Evolutionary conservation across 1,140 invertebrate species (phyloP).

Genomic region (Melanaphis sacchari): DNA sequence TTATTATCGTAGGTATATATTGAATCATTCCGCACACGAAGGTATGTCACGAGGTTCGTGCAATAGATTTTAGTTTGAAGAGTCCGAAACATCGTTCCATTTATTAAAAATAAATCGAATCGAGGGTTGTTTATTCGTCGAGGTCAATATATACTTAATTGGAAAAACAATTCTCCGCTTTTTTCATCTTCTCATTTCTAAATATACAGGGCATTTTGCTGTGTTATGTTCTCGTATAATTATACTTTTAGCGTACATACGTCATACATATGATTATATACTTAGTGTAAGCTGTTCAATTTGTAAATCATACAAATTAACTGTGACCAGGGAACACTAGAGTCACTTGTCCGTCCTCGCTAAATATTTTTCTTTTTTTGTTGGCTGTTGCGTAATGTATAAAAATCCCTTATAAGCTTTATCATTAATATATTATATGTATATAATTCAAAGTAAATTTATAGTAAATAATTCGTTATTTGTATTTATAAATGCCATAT

Average conservation of each 20-base stretch:
- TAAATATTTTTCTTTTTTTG: too few species aligned
- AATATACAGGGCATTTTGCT: background rate
- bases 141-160: background rate
- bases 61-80: conserved; percentile 29
- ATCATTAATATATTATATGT: too few species aligned
- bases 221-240: background rate
- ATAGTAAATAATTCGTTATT: too few species aligned
- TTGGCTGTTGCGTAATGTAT: too few species aligned
- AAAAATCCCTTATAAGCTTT: too few species aligned
- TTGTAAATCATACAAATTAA: background rate
- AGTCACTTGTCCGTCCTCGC: too few species aligned
- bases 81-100: background rate
- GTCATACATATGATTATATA: background rate
- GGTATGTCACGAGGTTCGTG: background rate
- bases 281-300: background rate
- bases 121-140: background rate
- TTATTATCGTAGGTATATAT: background rate
- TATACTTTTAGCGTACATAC: background rate
- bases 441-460: too few species aligned
- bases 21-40: background rate
- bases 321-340: too few species aligned
- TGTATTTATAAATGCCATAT: too few species aligned
- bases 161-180: background rate
- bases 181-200: background rate
- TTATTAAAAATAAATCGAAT: conserved; percentile 52